These are phyloP conservation scores for Nephrotoma flavescens DNA, from an alignment of 2,888 invertebrate species.

Conservation along the genomic window DNA sequence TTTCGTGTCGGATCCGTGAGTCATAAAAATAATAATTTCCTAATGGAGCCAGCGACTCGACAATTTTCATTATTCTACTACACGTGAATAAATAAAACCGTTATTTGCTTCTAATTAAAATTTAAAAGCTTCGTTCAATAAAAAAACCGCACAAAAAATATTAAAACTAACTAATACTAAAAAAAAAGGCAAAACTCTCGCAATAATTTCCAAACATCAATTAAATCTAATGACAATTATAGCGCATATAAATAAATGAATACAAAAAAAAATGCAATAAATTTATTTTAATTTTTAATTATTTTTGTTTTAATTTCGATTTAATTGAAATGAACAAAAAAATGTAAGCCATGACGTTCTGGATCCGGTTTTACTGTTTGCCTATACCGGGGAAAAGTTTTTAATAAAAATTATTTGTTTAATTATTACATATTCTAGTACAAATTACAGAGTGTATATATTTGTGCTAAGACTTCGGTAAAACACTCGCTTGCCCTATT, in stretches of 20 bases:
- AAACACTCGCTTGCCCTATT: too few species aligned
- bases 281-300: neutral
- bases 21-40: neutral
- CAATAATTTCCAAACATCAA: neutral
- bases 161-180: neutral
- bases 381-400: too few species aligned
- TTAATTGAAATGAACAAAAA: neutral
- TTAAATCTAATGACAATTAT: neutral
- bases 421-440: neutral
- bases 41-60: neutral
- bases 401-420: neutral
- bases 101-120: neutral
- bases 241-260: neutral
- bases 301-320: neutral
- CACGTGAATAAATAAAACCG: neutral
- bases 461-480: neutral
- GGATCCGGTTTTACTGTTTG: neutral
- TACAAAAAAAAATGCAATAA: neutral
- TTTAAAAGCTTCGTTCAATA: neutral
- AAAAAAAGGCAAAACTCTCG: neutral
- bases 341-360: neutral
- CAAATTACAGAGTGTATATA: neutral
- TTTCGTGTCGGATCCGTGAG: neutral
- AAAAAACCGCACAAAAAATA: neutral
- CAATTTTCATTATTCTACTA: neutral